Conservation (phyloP, 2,888 invertebrate species). For the Scaptomyza caliginosa region DNA sequence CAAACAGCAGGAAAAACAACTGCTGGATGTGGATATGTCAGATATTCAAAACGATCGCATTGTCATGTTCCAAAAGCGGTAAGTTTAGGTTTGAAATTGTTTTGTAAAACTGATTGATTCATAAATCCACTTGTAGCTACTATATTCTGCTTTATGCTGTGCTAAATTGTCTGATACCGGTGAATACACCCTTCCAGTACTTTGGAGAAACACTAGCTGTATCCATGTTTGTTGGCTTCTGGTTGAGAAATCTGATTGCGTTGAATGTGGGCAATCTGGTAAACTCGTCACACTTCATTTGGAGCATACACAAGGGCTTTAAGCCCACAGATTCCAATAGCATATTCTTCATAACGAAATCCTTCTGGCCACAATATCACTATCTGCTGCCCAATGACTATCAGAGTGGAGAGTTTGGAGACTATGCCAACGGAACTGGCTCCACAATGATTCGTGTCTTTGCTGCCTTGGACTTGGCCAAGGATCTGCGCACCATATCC, state of each 20-base stretch:
- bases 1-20: slow-evolving; percentile 87
- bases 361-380: slow-evolving; percentile 92
- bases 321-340: slow-evolving; percentile 89
- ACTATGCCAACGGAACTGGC: slow-evolving; percentile 88
- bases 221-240: slow-evolving; percentile 88
- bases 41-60: slow-evolving; percentile 91
- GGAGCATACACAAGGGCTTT: slow-evolving; percentile 91
- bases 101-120: background rate
- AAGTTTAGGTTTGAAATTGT: slow-evolving; percentile 51
- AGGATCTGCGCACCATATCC: slow-evolving; percentile 87
- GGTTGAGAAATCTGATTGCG: slow-evolving; percentile 88
- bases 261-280: slow-evolving; percentile 89
- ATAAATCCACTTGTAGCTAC: slow-evolving; percentile 85
- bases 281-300: slow-evolving; percentile 89
- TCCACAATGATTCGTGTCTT: slow-evolving; percentile 89
- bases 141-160: slow-evolving; percentile 88
- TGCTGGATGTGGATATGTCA: slow-evolving; percentile 89
- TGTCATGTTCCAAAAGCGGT: slow-evolving; percentile 93
- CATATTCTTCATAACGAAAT: slow-evolving; percentile 90
- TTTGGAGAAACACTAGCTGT: slow-evolving; percentile 89
- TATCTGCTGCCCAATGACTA: slow-evolving; percentile 92
- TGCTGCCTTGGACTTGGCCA: slow-evolving; percentile 88
- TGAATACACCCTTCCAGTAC: slow-evolving; percentile 91
- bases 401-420: slow-evolving; percentile 92
- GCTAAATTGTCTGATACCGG: slow-evolving; percentile 88